Evolutionary conservation across 2,888 invertebrate genomes (phyloP).

Genomic region (Athetis lepigone): DNA sequence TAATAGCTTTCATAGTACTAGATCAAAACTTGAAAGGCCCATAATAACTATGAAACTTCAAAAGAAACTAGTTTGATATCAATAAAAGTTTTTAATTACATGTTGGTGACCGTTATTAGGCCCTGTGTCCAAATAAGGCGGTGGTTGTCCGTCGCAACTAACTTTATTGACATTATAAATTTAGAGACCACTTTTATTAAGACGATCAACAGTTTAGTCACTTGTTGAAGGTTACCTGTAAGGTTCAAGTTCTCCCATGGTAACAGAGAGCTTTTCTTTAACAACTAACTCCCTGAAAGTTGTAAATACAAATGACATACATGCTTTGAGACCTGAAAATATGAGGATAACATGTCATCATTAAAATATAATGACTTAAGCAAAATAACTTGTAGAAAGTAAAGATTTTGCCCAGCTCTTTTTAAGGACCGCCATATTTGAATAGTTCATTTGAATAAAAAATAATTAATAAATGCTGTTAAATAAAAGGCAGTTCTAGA

Average conservation of each 20-base stretch:
- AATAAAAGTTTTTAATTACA: slow-evolving; percentile 42
- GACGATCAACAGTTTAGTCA: slow-evolving; percentile 15
- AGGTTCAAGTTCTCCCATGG: slow-evolving; percentile 16
- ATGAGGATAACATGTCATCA: too few relatives aligned
- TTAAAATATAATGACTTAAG: too few relatives aligned
- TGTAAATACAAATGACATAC: too few relatives aligned
- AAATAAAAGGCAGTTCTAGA: neutral
- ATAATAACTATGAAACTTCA: slow-evolving; percentile 7
- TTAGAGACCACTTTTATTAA: slow-evolving; percentile 33
- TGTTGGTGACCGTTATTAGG: slow-evolving; percentile 9
- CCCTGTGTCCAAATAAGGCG: slow-evolving; percentile 29
- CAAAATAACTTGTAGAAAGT: too few relatives aligned
- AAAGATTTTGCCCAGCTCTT: too few relatives aligned
- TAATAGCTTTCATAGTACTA: neutral
- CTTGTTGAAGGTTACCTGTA: slow-evolving; percentile 24
- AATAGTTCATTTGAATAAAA: too few relatives aligned
- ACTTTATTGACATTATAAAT: slow-evolving; percentile 46
- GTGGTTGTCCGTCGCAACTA: slow-evolving; percentile 29
- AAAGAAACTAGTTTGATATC: slow-evolving; percentile 39
- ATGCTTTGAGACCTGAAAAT: too few relatives aligned
- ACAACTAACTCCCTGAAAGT: too few relatives aligned
- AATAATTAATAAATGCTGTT: too few relatives aligned
- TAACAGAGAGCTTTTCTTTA: slow-evolving; percentile 3
- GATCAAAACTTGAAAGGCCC: neutral
- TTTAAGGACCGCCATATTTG: too few relatives aligned